Evolutionary conservation across 2,888 invertebrate genomes (phyloP).

Genomic region (Papilio protenor): DNA sequence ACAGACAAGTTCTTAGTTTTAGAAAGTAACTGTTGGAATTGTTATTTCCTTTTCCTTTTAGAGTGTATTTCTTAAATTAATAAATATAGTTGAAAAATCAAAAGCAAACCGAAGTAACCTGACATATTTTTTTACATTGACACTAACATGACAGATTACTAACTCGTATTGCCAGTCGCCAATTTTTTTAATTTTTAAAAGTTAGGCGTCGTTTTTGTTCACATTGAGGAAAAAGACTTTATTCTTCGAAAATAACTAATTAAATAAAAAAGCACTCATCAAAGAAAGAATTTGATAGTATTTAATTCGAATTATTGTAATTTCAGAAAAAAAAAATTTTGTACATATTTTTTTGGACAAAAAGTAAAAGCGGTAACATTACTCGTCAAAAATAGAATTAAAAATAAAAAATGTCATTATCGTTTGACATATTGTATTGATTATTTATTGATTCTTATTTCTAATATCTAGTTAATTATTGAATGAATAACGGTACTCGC

Average conservation of each 20-base stretch:
- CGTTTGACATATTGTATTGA: neutral
- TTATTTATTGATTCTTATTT: neutral
- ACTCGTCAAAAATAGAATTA: neutral
- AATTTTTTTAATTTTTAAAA: neutral
- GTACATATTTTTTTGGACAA: neutral
- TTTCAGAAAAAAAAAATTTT: neutral
- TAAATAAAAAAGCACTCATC: neutral
- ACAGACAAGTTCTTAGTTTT: neutral
- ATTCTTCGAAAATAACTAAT: neutral
- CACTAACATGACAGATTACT: slow-evolving; percentile 10
- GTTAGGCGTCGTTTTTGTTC: neutral
- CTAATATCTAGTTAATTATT: neutral
- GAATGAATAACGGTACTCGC: neutral
- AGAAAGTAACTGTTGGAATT: neutral
- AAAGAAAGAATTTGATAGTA: neutral
- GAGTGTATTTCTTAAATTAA: slow-evolving; percentile 1
- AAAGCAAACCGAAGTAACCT: slow-evolving; percentile 37
- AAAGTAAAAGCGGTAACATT: neutral
- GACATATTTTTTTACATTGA: slow-evolving; percentile 12
- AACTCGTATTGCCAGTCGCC: neutral
- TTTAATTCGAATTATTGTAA: neutral
- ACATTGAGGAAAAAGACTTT: neutral
- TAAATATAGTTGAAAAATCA: slow-evolving; percentile 37
- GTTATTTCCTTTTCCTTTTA: neutral
- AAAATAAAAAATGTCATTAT: neutral